These are phyloP conservation scores for Drosophila prolongata DNA, from an alignment of 2,888 invertebrate genomes.

Conservation along the genomic window DNA sequence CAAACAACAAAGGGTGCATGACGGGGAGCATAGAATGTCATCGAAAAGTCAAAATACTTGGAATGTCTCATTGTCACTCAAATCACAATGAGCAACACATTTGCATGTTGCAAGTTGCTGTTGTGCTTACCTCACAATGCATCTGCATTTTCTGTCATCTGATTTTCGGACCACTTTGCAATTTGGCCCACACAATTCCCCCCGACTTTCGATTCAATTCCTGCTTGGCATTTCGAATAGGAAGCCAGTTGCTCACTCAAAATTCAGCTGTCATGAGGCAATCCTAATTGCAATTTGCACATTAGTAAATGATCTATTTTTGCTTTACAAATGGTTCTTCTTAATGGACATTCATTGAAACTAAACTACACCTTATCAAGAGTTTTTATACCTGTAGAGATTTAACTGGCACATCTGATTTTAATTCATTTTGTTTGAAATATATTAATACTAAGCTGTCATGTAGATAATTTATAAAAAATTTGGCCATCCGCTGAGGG, in stretches of 20 bases:
- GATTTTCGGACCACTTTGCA: background rate
- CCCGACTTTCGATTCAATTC: background rate
- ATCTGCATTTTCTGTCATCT: background rate
- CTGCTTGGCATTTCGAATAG: background rate
- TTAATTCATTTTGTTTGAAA: too few species aligned
- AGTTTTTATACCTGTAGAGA: too few species aligned
- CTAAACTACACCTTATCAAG: too few species aligned
- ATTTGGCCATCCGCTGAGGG: too few species aligned
- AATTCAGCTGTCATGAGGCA: background rate
- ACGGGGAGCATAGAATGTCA: slow-evolving; percentile 6
- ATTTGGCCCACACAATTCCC: background rate
- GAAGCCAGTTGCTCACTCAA: background rate
- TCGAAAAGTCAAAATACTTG: slow-evolving; percentile 29
- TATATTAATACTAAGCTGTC: background rate
- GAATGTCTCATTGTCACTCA: slow-evolving; percentile 16
- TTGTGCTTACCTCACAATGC: background rate
- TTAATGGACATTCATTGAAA: too few species aligned
- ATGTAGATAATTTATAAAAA: slow-evolving; percentile 17
- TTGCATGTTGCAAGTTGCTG: slow-evolving; percentile 18
- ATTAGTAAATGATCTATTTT: background rate
- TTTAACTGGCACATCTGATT: background rate
- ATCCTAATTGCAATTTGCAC: background rate
- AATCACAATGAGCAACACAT: slow-evolving; percentile 12
- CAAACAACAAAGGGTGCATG: slow-evolving; percentile 16
- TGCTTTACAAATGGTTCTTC: too few species aligned